Evolutionary conservation across 2,888 invertebrate species (phyloP), one percentile per base, ranked within the genome.

Genomic region (Resseliella maxima): DNA sequence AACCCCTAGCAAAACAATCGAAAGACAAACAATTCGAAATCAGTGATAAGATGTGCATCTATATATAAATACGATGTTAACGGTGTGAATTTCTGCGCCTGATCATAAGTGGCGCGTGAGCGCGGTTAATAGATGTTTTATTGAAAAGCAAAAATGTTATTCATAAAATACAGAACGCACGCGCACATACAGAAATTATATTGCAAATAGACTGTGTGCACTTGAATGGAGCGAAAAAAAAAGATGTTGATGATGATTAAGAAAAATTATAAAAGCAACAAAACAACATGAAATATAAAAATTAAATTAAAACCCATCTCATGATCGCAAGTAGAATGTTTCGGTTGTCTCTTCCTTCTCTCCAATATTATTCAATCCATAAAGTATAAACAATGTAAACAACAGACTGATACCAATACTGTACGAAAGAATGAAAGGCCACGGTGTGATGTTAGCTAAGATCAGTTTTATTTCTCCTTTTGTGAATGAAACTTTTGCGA

Each of bases 401-500:
- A 50, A 50, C 15, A 59, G 6, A 59, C 24, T 3, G 41, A 41
- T 41, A 6, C 46, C 8, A 8, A 50, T 50, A 50, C 59, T 59
- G 59, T 59, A 27, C 27, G 72, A 31, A 15, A 15, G 72, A 72
- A 72, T 72, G 72, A 31, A 72, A 72, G 31, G 15, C 72, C 31
- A 15, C 31, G 12, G 72, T n/a, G 15, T 85, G 27, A 85, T 45
- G 86, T 86, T 86, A 59, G 64, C 86, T 86, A 24, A 86, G 59
- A 86, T 86, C 59, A 86, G 86, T 85, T 27, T 85, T 85, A 41
- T 83, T 41, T 41, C 41, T 50, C 45, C 85, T 41, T 85, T 85
- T 41, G 41, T 85, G 85, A 85, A 85, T 85, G 45, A 85, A 85
- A 45, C 83, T 41, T 83, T 83, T 83, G 83, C 83, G 83, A 41